Base-by-base conservation (phyloP, 2,888 invertebrate species). In the Rapana venosa region DNA sequence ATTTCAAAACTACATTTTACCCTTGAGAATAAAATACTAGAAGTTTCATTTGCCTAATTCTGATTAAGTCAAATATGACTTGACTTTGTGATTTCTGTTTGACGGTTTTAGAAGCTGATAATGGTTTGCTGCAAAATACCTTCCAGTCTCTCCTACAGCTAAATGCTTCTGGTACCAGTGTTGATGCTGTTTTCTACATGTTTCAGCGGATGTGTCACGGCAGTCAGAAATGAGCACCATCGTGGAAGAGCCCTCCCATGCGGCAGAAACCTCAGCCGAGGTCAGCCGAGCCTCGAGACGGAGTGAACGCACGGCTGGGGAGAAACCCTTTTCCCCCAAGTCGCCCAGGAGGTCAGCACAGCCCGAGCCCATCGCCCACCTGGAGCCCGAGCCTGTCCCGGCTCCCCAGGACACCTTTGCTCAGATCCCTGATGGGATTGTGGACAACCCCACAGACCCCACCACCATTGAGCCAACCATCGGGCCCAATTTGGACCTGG, bases 151-250 rank as follows among this genome's bases (percentile, higher is more conserved):
- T 5, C 30, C 6, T 4, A 22, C 26, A 2, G 22, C 15, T 30
- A 77, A 11, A 70, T 70, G 17, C 1, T 5, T 83, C 47, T 47
- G 4, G 8, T 47, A 5, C 47, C 47, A 47, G 47, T 47, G 47
- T 47, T 56, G 61, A n/a, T 20, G 30, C 30, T 47, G 61, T 90
- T 36, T 81, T 47, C 81, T 6, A 1, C 35, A n/a, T n/a, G 77
- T 77, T 87, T 56, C 89, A 91, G 91, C 85, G 30, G 92, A 92
- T 79, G 87, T 88, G 4, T 91, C 92, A 13, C 91, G 92, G 77
- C 93, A 93, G 81, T 92, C 91, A 20, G 94, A 95, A 90, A 94
- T 94, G 92, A 94, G 94, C 87, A 94, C 94, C 26, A 94, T 95
- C 36, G 87, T 94, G 32, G 95, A 95, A 90, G 94, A 95, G 87